Conservation (phyloP, 35 echinoderm and acorn worm genomes). For the Stichopus chloronotus region DNA sequence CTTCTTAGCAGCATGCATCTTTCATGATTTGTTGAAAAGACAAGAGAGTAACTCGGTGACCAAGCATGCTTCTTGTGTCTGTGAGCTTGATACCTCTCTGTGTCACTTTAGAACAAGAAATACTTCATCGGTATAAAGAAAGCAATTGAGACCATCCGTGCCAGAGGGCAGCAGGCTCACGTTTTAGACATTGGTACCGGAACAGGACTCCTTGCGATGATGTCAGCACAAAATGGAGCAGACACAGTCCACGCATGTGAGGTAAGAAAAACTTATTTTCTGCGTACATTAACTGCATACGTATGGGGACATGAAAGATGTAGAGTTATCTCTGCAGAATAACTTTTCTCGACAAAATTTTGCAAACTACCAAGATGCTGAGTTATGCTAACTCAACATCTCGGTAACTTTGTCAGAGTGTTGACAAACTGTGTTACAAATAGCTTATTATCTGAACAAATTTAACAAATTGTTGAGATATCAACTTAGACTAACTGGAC, state of each 20-base stretch:
- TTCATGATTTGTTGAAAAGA: too few species aligned
- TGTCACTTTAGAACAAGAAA: slow-evolving; percentile 81
- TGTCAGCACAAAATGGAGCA: slow-evolving; percentile 89
- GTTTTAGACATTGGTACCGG: slow-evolving; percentile 97
- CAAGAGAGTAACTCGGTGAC: too few species aligned
- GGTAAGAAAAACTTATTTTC: slow-evolving; percentile 45
- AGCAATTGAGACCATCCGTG: slow-evolving; percentile 74
- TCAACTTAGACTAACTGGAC: too few species aligned
- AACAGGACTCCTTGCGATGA: slow-evolving; percentile 95
- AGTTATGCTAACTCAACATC: too few species aligned
- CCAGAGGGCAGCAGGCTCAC: slow-evolving; percentile 82
- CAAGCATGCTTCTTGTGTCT: too few species aligned
- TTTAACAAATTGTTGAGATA: too few species aligned
- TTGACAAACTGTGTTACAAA: too few species aligned
- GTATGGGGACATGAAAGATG: not conserved
- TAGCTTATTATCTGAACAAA: too few species aligned
- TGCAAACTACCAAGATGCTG: not conserved
- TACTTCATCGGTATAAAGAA: slow-evolving; percentile 89
- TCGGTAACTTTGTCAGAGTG: too few species aligned
- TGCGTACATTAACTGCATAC: not conserved
- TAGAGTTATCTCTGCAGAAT: too few species aligned
- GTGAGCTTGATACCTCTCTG: too few species aligned
- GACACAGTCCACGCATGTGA: slow-evolving; percentile 96
- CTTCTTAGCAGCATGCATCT: too few species aligned
- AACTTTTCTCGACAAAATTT: not conserved